phyloP scores from a whole-genome alignment of 2,797 vertebrate species.

The Crenichthys baileyi region DNA sequence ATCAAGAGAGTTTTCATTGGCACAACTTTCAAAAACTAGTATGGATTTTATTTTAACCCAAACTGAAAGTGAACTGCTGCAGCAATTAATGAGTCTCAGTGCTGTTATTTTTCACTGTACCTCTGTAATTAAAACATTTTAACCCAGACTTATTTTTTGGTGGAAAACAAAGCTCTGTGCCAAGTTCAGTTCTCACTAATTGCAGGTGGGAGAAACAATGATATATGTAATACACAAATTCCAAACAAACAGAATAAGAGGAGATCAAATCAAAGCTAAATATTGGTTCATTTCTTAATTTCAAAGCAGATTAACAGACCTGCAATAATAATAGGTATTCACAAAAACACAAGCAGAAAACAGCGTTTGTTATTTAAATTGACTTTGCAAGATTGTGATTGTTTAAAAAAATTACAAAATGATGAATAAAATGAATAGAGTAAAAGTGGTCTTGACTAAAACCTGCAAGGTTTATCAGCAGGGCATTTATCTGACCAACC shows the following conservation, averaged over 20 bases:
- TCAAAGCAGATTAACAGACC: background rate
- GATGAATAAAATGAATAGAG: constrained; percentile 31
- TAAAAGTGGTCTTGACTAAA: constrained; percentile 22
- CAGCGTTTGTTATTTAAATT: constrained; percentile 17
- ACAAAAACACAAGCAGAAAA: constrained; percentile 6
- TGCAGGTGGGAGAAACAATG: constrained; percentile 28
- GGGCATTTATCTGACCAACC: constrained; percentile 50
- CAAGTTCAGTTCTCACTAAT: constrained; percentile 17
- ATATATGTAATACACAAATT: constrained; percentile 20
- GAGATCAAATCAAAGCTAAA: constrained; percentile 6
- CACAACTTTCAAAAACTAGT: constrained; percentile 38
- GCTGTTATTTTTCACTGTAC: constrained; percentile 15
- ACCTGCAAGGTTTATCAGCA: constrained; percentile 43
- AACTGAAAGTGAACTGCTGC: constrained; percentile 42
- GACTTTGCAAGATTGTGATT: constrained; percentile 30
- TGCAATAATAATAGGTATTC: constrained; percentile 23
- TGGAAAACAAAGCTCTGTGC: constrained; percentile 5
- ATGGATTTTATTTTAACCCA: constrained; percentile 48
- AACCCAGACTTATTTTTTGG: constrained; percentile 10
- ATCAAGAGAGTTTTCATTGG: constrained; percentile 26
- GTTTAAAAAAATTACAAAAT: constrained; percentile 8
- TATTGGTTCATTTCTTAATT: constrained; percentile 25
- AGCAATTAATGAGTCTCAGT: constrained; percentile 32
- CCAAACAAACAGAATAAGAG: constrained; percentile 7
- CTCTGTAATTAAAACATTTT: constrained; percentile 29